Percentiles rank a stretch among this genome's conserved stretches.
Evolutionary conservation across 2,888 invertebrate species (phyloP).

Genomic region (Poecilobothrus nobilitatus): DNA sequence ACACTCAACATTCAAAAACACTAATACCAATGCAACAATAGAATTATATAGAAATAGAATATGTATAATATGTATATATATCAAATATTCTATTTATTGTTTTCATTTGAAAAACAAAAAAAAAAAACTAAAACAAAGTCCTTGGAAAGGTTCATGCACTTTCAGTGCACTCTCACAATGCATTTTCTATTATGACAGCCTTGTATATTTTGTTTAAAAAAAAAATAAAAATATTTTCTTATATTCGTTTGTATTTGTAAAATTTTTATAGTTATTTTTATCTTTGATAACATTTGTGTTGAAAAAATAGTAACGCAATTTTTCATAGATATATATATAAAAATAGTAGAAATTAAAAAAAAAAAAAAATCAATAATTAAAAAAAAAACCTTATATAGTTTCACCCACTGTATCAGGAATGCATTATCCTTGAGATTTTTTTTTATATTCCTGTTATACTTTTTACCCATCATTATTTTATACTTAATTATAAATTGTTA

Average conservation of each 20-base stretch:
- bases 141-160: constrained; percentile 6
- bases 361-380: not conserved
- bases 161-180: not conserved
- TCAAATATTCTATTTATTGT: no score
- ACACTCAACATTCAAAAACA: no score
- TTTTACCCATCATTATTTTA: not conserved
- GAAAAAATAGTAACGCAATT: not conserved
- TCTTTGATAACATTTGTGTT: not conserved
- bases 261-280: not conserved
- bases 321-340: not conserved
- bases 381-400: not conserved
- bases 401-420: not conserved
- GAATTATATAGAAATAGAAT: no score
- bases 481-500: not conserved
- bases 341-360: not conserved
- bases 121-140: not conserved
- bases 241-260: not conserved
- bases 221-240: not conserved
- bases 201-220: not conserved
- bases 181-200: not conserved
- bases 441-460: not conserved
- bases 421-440: not conserved
- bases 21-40: no score
- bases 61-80: no score
- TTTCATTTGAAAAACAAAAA: no score